Base-by-base conservation (phyloP, 2,797 vertebrate species). In the Holocentrus rufus region DNA sequence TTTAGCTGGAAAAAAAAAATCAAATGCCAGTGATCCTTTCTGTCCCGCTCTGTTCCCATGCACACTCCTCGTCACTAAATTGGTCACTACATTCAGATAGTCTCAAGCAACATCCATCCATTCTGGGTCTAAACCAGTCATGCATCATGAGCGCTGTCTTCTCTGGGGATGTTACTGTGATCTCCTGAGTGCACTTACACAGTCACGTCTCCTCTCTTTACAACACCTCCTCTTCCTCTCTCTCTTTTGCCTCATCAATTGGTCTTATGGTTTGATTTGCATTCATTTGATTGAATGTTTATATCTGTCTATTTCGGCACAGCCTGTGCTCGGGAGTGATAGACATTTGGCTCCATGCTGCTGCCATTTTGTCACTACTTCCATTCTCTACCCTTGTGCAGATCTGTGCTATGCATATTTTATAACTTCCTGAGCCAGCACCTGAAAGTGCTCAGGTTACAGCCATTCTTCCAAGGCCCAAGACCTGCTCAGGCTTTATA, bases 401-500 rank as follows among this genome's bases (percentile, higher is more conserved):
- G 61, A 74, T 76, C 70, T 60, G 50, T 50, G 64, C 31, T 47
- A 81, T 94, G 85, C 90, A 94, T 94, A 89, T 93, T 94, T 93
- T 86, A 94, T 85, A 76, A 78, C 81, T 87, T 89, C 73, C 84
- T 85, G 80, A 75, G 74, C 70, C 78, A 67, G 72, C 54, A 85
- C 84, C 52, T 65, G 75, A 85, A 44, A 62, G 65, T 72, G 72
- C 84, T 93, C 82, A 31, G 71, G 84, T 93, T 92, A 87, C 91
- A 72, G 58, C 44, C 34, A 64, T 36, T 73, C 58, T 85, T 53
- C 39, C 74, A n/a, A 31, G 53, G 73, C 34, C 61, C 58, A 76
- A 79, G 42, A n/a, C 74, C 22, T 57, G 25, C 34, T 68, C 56
- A 60, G 31, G 49, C 72, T 25, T 47, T 52, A 42, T 22, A 53